Conservation (phyloP, 2,113 vertebrate genomes). For the Peucedramus taeniatus region DNA sequence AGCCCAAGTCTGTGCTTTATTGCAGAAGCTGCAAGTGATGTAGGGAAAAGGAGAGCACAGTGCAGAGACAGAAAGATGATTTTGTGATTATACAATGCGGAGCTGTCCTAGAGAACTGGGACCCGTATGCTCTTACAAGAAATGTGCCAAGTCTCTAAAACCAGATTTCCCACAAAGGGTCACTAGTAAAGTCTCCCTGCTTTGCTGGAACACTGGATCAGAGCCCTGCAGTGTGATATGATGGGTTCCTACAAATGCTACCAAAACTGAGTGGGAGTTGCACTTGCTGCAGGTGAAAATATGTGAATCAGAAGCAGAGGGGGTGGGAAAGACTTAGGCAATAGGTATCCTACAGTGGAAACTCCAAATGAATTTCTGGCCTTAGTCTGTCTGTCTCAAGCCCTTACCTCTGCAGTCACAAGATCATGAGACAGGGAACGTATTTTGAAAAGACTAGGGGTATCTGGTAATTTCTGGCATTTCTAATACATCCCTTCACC, state of each 20-base stretch:
- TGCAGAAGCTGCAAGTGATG: not conserved
- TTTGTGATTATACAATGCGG: not conserved
- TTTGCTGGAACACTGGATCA: not conserved
- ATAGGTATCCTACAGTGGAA: not conserved
- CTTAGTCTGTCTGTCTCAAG: not conserved
- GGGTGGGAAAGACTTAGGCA: not conserved
- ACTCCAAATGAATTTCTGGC: not conserved
- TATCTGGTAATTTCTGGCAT: not conserved
- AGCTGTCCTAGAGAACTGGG: not conserved
- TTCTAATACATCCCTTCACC: not conserved
- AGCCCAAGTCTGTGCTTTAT: not conserved
- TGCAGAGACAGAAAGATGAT: not conserved
- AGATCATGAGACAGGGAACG: not conserved
- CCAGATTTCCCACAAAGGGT: not conserved
- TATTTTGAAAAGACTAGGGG: not conserved
- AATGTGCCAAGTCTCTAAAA: not conserved
- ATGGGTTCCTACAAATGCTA: not conserved
- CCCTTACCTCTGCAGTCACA: not conserved
- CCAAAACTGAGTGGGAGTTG: not conserved
- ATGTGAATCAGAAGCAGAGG: accelerated
- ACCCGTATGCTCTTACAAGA: not conserved
- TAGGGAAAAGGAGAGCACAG: not conserved
- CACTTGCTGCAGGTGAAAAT: not conserved
- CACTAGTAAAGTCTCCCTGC: not conserved
- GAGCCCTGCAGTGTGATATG: not conserved